Evolutionary conservation across 2,797 vertebrate genomes (phyloP), one percentile per base, ranked within the genome.

Genomic region (Crenuchus spilurus): DNA sequence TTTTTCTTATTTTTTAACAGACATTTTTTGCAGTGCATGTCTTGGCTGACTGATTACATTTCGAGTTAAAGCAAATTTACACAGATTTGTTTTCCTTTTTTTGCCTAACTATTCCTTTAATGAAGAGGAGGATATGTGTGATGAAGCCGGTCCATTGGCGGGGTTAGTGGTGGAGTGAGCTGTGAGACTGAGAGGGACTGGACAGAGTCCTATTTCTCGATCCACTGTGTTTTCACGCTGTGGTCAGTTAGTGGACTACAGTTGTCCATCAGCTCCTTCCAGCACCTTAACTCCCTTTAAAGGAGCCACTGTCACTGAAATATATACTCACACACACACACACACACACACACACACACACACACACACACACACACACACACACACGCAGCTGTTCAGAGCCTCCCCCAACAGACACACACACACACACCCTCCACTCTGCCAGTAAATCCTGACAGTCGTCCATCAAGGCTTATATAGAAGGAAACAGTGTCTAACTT

Each of bases 231-330:
- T 83, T 87, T 85, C 79, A 54, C 81, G 75, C 61, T 75, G 57
- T 42, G 83, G 84, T 88, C 81, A 80, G 72, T 52, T 28, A 52
- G 24, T 11, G 24, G 24, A 26, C 52, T 55, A 55, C 52, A 30
- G 26, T 55, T 31, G 88, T 89, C 90, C 85, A 89, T 90, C 89
- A 77, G 60, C 35, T 49, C 58, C 69, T 70, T 61, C 57, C 33
- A 87, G 85, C 86, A 88, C 84, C 88, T 90, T 89, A 89, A 89
- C 84, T 84, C 81, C 83, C 87, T 88, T 88, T 90, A 89, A 91
- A 92, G 88, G 85, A 88, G 84, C 84, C 86, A 64, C 85, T 82
- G 84, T 87, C 89, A 84, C 83, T 70, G 73, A 74, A 68, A 75
- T 52, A 75, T 26, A 68, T 44, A 24, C 42, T 3, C 3, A 35